Evolutionary conservation across 2,888 invertebrate species (phyloP), one percentile per base, ranked within the genome.

Genomic region (Embidobia sp.): DNA sequence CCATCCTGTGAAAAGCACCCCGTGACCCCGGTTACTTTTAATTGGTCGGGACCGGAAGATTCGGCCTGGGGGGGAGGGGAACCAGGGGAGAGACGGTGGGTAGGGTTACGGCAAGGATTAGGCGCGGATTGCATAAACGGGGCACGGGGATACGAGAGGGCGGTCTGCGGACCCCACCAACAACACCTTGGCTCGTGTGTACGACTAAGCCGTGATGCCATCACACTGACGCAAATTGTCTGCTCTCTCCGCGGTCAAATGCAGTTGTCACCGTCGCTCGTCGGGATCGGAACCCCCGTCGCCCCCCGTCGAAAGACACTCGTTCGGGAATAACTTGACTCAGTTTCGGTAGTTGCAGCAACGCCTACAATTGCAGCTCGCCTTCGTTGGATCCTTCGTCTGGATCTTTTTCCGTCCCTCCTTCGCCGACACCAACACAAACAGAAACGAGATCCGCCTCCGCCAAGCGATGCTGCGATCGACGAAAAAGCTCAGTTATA

Each of bases 401-500:
- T 10, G 55, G 33, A 55, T 72, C 67, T 51, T 48, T 67, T 69
- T 53, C 69, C 67, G 70, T 72, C 67, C 63, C 79, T 69, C 75
- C 75, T 31, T 55, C 22, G 51, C 70, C 70, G 35, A 46, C 64
- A 48, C 72, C 67, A 67, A 49, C 40, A 69, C 44, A 67, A 59
- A 13, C 51, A 51, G 55, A 46, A 55, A 69, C 67, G 37, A 82
- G 88, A 85, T 85, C 88, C 89, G 88, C 89, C 89, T 87, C 85
- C 88, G 81, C 84, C 80, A 79, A 49, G 69, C 78, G 81, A 73
- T 44, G 70, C 77, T 53, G 79, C 78, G 80, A 78, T 84, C 82
- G 79, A 82, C 88, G 85, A 88, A 89, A 89, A 89, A 87, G 87
- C 88, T 89, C 89, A 89, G 89, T 89, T 88, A 89, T 89, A 89